These are phyloP conservation scores for Neocrepidodera transversa DNA, from an alignment of 2,888 invertebrate species.

Conservation along the genomic window DNA sequence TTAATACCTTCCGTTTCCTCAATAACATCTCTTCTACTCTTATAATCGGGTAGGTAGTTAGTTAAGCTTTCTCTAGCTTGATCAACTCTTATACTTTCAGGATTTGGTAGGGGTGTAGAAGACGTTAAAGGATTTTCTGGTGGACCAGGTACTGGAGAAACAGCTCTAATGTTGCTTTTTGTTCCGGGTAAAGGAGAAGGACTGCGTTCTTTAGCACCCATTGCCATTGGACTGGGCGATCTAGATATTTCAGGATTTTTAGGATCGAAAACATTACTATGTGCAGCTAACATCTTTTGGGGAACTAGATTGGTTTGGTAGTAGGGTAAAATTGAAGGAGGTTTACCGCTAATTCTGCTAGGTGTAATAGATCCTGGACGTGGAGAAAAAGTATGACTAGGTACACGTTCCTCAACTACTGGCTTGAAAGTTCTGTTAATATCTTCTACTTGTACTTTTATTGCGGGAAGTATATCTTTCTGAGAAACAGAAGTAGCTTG, in stretches of 20 bases:
- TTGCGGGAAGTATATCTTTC: conserved; percentile 38
- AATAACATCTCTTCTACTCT: conserved; percentile 44
- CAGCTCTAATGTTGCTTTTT: conserved; percentile 60
- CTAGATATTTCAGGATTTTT: conserved; percentile 67
- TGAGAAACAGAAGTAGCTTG: conserved; percentile 38
- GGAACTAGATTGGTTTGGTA: conserved; percentile 81
- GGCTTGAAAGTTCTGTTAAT: conserved; percentile 68
- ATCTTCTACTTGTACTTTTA: conserved; percentile 51
- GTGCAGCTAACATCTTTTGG: conserved; percentile 69
- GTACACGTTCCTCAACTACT: conserved; percentile 64
- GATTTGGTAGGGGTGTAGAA: conserved; percentile 50
- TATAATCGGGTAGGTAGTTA: conserved; percentile 54
- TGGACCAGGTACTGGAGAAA: conserved; percentile 76
- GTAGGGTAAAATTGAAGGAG: conserved; percentile 77
- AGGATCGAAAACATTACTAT: conserved; percentile 68
- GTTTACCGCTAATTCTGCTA: conserved; percentile 75
- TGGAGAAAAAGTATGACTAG: conserved; percentile 64
- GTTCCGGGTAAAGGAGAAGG: conserved; percentile 53
- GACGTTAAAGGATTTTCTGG: conserved; percentile 70
- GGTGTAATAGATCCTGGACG: conserved; percentile 71
- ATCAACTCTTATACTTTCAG: conserved; percentile 45
- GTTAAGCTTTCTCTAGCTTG: conserved; percentile 52
- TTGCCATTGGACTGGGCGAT: conserved; percentile 70
- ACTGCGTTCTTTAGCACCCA: conserved; percentile 52
- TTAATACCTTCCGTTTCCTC: conserved; percentile 45